Evolutionary conservation across 1,140 invertebrate genomes (phyloP).

Genomic region (Pseudachorutes palmiensis): DNA sequence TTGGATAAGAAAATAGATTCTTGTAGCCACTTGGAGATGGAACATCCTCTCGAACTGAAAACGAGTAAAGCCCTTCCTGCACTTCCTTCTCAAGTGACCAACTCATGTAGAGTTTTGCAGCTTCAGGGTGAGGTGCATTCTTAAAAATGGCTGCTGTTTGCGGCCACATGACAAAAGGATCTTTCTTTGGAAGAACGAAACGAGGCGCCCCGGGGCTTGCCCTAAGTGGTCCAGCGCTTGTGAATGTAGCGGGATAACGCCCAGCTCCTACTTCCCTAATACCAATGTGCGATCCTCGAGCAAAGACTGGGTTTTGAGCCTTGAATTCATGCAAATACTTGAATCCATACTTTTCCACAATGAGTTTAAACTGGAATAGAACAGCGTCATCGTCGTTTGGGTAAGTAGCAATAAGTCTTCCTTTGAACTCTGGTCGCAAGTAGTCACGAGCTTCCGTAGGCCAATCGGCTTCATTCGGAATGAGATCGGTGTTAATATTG

Average conservation of each 20-base stretch:
- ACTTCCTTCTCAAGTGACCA: constrained; percentile 13
- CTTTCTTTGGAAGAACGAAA: constrained; percentile 17
- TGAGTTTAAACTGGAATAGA: constrained; percentile 17
- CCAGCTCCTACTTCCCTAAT: background rate
- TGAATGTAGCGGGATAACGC: background rate
- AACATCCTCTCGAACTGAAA: constrained; percentile 17
- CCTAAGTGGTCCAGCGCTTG: background rate
- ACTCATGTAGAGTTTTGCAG: constrained; percentile 25
- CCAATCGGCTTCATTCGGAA: constrained; percentile 15
- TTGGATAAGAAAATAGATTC: constrained; percentile 11
- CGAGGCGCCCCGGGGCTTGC: too few relatives aligned
- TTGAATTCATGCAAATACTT: constrained; percentile 8
- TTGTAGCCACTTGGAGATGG: constrained; percentile 7
- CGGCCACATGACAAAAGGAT: constrained; percentile 25
- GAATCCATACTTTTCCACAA: constrained; percentile 28
- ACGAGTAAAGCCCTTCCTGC: constrained; percentile 11
- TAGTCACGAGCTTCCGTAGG: constrained; percentile 19
- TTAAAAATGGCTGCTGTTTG: constrained; percentile 29
- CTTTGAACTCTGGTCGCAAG: constrained; percentile 18
- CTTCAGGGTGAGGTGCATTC: constrained; percentile 11
- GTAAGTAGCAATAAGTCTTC: constrained; percentile 21
- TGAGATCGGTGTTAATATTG: constrained; percentile 2
- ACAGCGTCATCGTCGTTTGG: constrained; percentile 31
- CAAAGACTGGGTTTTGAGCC: constrained; percentile 9
- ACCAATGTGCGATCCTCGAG: constrained; percentile 16